Evolutionary conservation across 2,888 invertebrate genomes (phyloP), one percentile per base, ranked within the genome.

Genomic region (Pachymerium ferrugineum): DNA sequence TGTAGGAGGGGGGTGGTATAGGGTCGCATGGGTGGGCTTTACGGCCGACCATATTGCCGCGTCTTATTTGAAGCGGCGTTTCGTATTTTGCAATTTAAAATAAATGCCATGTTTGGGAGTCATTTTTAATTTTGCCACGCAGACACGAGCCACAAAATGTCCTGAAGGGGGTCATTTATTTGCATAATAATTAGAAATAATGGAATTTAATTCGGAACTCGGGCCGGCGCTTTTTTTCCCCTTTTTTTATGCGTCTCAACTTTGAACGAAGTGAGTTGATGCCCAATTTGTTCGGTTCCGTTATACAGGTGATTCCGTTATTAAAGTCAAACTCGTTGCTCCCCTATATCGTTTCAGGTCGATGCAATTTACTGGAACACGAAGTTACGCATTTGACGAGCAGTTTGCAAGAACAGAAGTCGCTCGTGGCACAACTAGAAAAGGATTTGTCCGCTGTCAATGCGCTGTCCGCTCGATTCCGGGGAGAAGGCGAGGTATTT

Each of bases 381-480:
- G 78, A 78, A 74, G 75, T 75, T 30, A 74, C 76, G 54, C 81
- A 80, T 67, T 79, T 81, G 1, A 79, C 79, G n/a, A 73, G 75
- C 47, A 80, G 80, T 0, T 77, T 80, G 19, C 79, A 80, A 68
- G 82, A 83, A 73, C 82, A 83, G 79, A 82, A 82, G 73, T 74
- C 22, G 5, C 79, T 84, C 73, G 81, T 83, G 73, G 77, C 76
- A 1, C 82, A 82, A 77, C 79, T 84, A 75, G 84, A 84, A 77
- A 81, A 82, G 42, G 84, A 84, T 76, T 79, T 84, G 38, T 78
- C 82, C 68, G 80, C 79, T 76, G 82, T 84, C 75, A 82, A 83
- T 72, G 81, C 83, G 22, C 77, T 84, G 73, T 82, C 83, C 2
- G 79, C 81, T 62, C 79, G 82, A 79, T 83, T 82, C 79, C 78